Percentiles rank a stretch among this genome's conserved stretches.
Conservation (phyloP, 2,797 vertebrate genomes). For the Argyrosomus regius region DNA sequence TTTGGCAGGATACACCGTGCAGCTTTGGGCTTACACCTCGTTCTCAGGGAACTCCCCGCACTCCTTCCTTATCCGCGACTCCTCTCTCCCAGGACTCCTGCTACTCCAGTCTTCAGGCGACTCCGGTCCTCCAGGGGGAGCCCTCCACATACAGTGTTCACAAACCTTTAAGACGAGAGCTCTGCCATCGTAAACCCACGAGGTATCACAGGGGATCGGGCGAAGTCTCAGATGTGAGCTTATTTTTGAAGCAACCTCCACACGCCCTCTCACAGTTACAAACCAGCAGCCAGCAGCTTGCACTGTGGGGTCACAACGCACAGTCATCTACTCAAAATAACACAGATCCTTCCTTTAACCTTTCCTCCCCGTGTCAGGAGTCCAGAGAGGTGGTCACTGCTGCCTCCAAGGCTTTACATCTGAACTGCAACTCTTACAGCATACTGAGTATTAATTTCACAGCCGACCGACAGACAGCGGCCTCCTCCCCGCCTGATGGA, state of each 20-base stretch:
- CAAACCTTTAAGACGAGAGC: conserved; percentile 74
- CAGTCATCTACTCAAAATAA: conserved; percentile 29
- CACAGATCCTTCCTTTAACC: conserved; percentile 42
- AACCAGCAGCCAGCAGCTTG: conserved; percentile 81
- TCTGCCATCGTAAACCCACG: conserved; percentile 88
- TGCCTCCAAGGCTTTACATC: conserved; percentile 75
- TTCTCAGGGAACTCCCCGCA: conserved; percentile 93
- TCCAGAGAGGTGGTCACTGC: conserved; percentile 71
- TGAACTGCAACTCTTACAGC: conserved; percentile 52
- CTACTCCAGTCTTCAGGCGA: conserved; percentile 90
- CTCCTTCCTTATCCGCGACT: conserved; percentile 89
- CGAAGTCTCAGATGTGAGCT: conserved; percentile 63
- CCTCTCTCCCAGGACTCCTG: conserved; percentile 94
- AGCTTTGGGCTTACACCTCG: conserved; percentile 92
- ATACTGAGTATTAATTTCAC: conserved; percentile 76
- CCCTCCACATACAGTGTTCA: conserved; percentile 60
- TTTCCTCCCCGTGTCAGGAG: conserved; percentile 79
- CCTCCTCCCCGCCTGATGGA: conserved; percentile 74
- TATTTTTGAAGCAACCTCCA: conserved; percentile 79
- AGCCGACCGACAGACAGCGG: conserved; percentile 82
- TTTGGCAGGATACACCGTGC: conserved; percentile 95
- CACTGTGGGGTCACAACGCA: conserved; percentile 82
- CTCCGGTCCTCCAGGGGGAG: conserved; percentile 83
- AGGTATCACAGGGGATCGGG: conserved; percentile 83
- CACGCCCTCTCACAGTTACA: conserved; percentile 77